A percentile compares a stretch with the other conserved stretches of the same genome.
These are phyloP conservation scores for Pegea sp. DNA, from an alignment of 23 tunicate genomes.

Conservation along the genomic window DNA sequence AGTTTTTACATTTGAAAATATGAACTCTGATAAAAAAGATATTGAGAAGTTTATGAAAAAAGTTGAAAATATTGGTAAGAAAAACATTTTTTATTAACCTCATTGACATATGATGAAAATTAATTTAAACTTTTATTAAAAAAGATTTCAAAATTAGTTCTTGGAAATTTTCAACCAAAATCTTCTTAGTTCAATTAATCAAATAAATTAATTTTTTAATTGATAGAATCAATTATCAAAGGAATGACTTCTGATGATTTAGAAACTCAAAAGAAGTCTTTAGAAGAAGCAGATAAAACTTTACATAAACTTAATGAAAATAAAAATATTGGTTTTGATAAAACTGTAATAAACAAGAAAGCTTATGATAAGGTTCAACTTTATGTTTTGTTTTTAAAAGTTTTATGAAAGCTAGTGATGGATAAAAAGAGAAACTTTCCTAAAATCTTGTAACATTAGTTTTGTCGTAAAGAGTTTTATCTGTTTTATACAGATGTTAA, in stretches of 20 bases:
- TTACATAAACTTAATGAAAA: constrained; percentile 7
- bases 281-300: constrained; percentile 39
- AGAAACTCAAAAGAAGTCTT: constrained; percentile 19
- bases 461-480: too few relatives aligned
- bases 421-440: background rate
- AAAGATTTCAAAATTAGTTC: too few relatives aligned
- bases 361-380: constrained; percentile 20
- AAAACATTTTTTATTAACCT: background rate
- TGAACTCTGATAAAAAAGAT: too few relatives aligned
- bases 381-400: background rate
- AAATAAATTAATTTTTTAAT: too few relatives aligned
- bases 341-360: constrained; percentile 40
- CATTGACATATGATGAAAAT: too few relatives aligned
- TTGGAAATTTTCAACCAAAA: too few relatives aligned
- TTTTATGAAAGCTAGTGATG: too few relatives aligned
- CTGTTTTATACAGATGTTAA: too few relatives aligned
- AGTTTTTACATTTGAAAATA: too few relatives aligned
- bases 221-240: constrained; percentile 28
- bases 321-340: constrained; percentile 25
- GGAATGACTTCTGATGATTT: constrained; percentile 26
- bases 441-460: too few relatives aligned
- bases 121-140: too few relatives aligned
- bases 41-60: constrained; percentile 48
- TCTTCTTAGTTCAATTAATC: too few relatives aligned
- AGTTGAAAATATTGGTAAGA: constrained; percentile 30